These are phyloP conservation scores for Montifringilla adamsi DNA, from an alignment of 2,113 vertebrate genomes.

Conservation along the genomic window DNA sequence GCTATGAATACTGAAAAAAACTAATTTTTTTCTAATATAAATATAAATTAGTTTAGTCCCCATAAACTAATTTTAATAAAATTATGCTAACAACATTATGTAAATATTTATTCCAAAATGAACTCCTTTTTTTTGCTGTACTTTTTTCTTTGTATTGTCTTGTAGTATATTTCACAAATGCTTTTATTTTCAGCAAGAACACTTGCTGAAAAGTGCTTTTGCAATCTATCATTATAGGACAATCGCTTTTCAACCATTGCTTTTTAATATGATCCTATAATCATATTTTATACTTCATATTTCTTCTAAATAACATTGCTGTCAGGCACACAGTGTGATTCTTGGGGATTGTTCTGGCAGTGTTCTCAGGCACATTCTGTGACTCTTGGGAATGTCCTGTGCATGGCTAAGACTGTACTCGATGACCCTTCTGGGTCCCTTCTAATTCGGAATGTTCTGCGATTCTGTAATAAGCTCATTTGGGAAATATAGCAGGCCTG, in stretches of 20 bases:
- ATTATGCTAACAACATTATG: neutral
- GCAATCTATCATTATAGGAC: neutral
- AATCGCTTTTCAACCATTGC: neutral
- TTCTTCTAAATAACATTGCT: neutral
- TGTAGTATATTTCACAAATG: neutral
- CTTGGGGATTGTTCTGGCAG: neutral
- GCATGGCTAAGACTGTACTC: neutral
- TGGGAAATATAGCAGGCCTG: neutral
- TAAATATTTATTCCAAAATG: neutral
- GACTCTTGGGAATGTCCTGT: neutral
- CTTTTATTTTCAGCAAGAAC: neutral
- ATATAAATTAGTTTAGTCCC: too few species aligned
- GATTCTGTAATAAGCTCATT: neutral
- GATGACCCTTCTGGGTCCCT: neutral
- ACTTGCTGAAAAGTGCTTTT: neutral
- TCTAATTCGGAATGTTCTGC: neutral
- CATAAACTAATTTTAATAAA: neutral
- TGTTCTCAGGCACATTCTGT: neutral
- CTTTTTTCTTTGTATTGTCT: neutral
- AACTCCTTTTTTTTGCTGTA: rapidly evolving
- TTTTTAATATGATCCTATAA: neutral
- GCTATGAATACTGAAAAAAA: neutral
- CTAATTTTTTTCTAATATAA: too few species aligned
- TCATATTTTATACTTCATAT: neutral
- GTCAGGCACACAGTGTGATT: neutral